Evolutionary conservation across 2,888 invertebrate genomes (phyloP).

Genomic region (Agrochola litura): DNA sequence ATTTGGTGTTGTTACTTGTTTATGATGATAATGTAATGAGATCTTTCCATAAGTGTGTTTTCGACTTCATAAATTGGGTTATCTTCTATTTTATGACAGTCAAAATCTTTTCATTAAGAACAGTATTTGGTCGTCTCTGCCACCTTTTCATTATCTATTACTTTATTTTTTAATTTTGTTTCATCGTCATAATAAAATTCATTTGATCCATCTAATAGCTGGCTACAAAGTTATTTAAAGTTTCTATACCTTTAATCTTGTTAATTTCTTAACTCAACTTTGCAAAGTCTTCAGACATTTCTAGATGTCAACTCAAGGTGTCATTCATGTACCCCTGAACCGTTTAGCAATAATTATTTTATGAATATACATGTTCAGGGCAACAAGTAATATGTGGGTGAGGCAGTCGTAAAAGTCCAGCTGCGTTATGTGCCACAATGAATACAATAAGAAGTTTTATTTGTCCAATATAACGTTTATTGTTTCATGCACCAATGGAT

Average conservation of each 20-base stretch:
- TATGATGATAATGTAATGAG: background rate
- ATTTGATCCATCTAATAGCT: background rate
- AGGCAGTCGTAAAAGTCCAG: conserved; percentile 75
- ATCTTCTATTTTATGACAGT: background rate
- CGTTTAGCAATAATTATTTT: conserved; percentile 63
- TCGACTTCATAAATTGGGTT: background rate
- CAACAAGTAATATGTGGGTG: conserved; percentile 72
- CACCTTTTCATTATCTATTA: background rate
- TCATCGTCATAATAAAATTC: background rate
- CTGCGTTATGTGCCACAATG: conserved; percentile 74
- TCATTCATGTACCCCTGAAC: conserved; percentile 32
- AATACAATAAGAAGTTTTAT: conserved; percentile 73
- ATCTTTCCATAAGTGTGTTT: background rate
- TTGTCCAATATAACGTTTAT: conserved; percentile 68
- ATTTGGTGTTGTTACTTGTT: conserved; percentile 6
- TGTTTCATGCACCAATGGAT: conserved; percentile 59
- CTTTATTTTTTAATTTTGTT: background rate
- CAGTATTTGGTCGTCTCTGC: too few relatives aligned
- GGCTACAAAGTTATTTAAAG: conserved; percentile 22
- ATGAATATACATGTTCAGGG: conserved; percentile 67
- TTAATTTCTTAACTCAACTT: conserved; percentile 37
- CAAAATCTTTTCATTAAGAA: background rate
- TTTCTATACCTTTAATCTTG: conserved; percentile 17
- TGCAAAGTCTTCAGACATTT: conserved; percentile 12
- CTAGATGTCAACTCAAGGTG: conserved; percentile 42